phyloP scores from a whole-genome alignment of 2,888 invertebrate genomes.

The Sinohyriopsis cumingii region DNA sequence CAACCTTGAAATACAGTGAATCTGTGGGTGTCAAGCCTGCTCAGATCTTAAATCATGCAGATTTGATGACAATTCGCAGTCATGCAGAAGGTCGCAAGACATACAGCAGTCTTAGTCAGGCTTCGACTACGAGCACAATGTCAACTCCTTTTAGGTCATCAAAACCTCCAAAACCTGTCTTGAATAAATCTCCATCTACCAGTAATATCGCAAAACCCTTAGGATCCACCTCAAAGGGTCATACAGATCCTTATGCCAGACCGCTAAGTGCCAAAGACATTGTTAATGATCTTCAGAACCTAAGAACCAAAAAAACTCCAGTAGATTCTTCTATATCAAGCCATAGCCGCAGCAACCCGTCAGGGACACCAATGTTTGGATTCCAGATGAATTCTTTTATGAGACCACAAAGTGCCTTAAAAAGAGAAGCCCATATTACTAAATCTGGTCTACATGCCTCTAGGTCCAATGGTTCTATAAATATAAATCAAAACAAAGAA shows the following conservation, averaged over 20 bases:
- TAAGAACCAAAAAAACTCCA: constrained; percentile 38
- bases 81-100: constrained; percentile 40
- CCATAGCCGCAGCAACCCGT: constrained; percentile 11
- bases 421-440: constrained; percentile 27
- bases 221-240: constrained; percentile 17
- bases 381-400: constrained; percentile 55
- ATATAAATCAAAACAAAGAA: not conserved
- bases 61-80: constrained; percentile 37
- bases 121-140: constrained; percentile 32
- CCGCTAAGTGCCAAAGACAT: constrained; percentile 67
- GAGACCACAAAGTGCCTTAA: constrained; percentile 54
- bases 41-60: constrained; percentile 50
- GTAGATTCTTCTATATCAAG: constrained; percentile 11
- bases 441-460: constrained; percentile 6
- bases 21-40: constrained; percentile 46
- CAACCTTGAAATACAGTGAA: constrained; percentile 58
- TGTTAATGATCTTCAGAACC: constrained; percentile 44
- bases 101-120: constrained; percentile 42
- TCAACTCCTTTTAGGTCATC: constrained; percentile 39
- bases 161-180: constrained; percentile 26
- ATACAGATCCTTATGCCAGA: constrained; percentile 56
- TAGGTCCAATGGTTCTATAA: not conserved
- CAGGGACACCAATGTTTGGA: constrained; percentile 31
- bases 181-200: constrained; percentile 22
- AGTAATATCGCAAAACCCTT: constrained; percentile 2